phyloP scores from a whole-genome alignment of 2,888 invertebrate genomes.

The Osmoderma eremita region DNA sequence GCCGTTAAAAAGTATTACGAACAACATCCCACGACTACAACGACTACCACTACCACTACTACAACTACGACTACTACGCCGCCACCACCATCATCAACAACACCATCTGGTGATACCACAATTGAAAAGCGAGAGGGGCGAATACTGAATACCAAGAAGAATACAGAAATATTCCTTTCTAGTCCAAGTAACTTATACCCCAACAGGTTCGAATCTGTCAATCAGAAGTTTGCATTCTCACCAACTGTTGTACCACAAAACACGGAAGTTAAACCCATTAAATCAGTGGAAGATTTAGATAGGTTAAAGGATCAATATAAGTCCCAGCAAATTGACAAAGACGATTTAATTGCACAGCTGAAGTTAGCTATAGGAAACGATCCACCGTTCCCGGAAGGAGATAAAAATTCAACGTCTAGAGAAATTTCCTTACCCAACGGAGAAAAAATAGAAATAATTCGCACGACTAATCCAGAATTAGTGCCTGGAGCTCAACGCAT shows the following conservation, averaged over 20 bases:
- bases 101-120: conserved; percentile 50
- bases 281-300: conserved; percentile 60
- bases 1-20: conserved; percentile 75
- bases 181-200: conserved; percentile 38
- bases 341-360: conserved; percentile 78
- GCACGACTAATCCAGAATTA: conserved; percentile 76
- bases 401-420: conserved; percentile 77
- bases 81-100: conserved; percentile 41
- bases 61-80: conserved; percentile 64
- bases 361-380: conserved; percentile 78
- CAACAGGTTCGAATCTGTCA: conserved; percentile 35
- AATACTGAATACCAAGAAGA: conserved; percentile 62
- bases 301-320: conserved; percentile 61
- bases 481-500: conserved; percentile 66
- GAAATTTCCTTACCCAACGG: conserved; percentile 80
- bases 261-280: conserved; percentile 63
- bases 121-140: conserved; percentile 50
- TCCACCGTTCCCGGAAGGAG: conserved; percentile 69
- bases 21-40: conserved; percentile 76
- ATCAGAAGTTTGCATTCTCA: conserved; percentile 53
- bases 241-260: conserved; percentile 68
- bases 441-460: conserved; percentile 74
- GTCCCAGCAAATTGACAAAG: conserved; percentile 71
- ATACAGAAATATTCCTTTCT: conserved; percentile 41
- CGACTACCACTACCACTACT: conserved; percentile 74